phyloP scores from a whole-genome alignment of 2,888 invertebrate genomes.

The Diarsia rubi region DNA sequence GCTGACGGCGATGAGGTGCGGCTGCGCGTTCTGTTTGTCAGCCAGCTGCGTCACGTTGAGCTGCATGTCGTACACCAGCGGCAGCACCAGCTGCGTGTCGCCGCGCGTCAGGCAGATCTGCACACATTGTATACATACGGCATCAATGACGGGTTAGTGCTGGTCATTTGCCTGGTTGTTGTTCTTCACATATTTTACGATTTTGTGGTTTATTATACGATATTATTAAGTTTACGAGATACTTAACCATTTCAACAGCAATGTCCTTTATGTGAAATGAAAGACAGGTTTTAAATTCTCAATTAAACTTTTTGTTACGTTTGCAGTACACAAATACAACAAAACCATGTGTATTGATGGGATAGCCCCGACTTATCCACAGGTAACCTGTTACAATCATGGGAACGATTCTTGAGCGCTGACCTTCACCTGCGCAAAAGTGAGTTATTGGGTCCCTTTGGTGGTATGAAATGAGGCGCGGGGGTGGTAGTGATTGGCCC shows the following conservation, averaged over 20 bases:
- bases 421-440: too few species aligned
- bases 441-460: too few species aligned
- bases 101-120: slow-evolving; percentile 88
- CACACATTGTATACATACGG: background rate
- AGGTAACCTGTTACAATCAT: background rate
- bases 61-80: slow-evolving; percentile 97
- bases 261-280: background rate
- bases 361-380: background rate
- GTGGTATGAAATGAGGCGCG: too few species aligned
- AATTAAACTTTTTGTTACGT: background rate
- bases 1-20: slow-evolving; percentile 88
- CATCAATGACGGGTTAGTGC: background rate
- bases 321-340: background rate
- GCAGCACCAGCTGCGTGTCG: slow-evolving; percentile 93
- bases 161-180: background rate
- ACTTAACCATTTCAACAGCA: too few species aligned
- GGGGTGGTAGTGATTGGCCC: too few species aligned
- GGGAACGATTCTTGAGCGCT: too few species aligned
- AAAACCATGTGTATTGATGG: background rate
- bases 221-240: too few species aligned
- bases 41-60: slow-evolving; percentile 96
- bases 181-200: background rate
- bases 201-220: background rate
- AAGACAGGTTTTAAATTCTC: background rate
- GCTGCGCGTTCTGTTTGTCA: slow-evolving; percentile 93